These are phyloP conservation scores for Rhynchomys soricoides DNA, from an alignment of 2,113 vertebrate species.

Conservation along the genomic window DNA sequence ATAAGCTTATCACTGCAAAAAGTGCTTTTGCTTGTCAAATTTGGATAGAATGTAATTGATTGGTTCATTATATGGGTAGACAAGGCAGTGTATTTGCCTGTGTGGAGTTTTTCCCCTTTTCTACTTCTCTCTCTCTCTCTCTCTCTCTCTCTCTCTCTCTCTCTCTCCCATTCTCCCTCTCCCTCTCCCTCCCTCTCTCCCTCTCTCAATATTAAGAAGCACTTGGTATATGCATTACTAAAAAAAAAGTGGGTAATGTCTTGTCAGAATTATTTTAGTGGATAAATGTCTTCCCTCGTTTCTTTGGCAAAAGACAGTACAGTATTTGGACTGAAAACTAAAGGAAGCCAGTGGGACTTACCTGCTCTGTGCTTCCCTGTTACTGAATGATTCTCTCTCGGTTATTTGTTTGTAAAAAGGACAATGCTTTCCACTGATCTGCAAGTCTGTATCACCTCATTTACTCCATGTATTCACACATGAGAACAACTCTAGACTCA, in stretches of 20 bases:
- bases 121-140: slow-evolving; percentile 64
- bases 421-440: slow-evolving; percentile 76
- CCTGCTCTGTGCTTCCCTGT: slow-evolving; percentile 77
- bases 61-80: slow-evolving; percentile 87
- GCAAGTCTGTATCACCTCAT: slow-evolving; percentile 66
- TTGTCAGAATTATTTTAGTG: slow-evolving; percentile 88
- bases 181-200: slow-evolving; percentile 71
- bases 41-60: slow-evolving; percentile 87
- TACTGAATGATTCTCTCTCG: slow-evolving; percentile 32
- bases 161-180: background rate
- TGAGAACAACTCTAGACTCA: slow-evolving; percentile 73
- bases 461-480: slow-evolving; percentile 76
- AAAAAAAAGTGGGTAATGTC: slow-evolving; percentile 85
- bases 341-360: slow-evolving; percentile 85
- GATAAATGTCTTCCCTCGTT: slow-evolving; percentile 86
- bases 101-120: slow-evolving; percentile 63
- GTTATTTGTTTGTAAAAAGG: slow-evolving; percentile 68
- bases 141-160: slow-evolving; percentile 43
- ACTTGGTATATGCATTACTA: slow-evolving; percentile 84
- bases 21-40: slow-evolving; percentile 85
- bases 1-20: slow-evolving; percentile 85
- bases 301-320: slow-evolving; percentile 85
- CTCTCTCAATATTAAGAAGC: slow-evolving; percentile 85
- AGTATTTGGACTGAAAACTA: slow-evolving; percentile 87
- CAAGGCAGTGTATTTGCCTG: slow-evolving; percentile 88